Base-by-base conservation (phyloP, 2,888 invertebrate genomes). In the Quadroppia sp. region DNA sequence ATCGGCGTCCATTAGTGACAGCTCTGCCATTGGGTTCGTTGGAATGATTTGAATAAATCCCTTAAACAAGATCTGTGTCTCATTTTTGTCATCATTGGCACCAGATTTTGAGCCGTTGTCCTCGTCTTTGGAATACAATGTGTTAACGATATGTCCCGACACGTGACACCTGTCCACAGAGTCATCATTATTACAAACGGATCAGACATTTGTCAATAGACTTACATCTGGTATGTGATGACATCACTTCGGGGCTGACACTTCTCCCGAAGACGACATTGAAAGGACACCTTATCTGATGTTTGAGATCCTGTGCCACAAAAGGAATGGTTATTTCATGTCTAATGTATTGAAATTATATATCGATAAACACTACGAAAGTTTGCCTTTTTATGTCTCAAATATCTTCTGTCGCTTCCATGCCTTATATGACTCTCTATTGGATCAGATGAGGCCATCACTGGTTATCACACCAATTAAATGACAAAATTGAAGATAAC, bases 1-100 rank as follows among this genome's bases (percentile, higher is more conserved):
- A 71, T 77, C 78, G 45, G 76, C 74, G 67, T 78, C 78, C 36
- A 75, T 28, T 15, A 77, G 70, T 9, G 77, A 78, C 20, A 79
- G 72, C 67, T 79, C 77, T 64, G 59, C 75, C 42, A 75, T 76
- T 20, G 77, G 77, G 56, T 64, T 74, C 2, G 77, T 48, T 73
- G 76, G 74, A 56, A 77, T 75, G 67, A 77, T 50, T 72, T 76
- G 72, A 20, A 78, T 75, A 72, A 77, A 77, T 25, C 76, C 75
- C 36, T 77, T 77, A 36, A 78, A 75, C 56, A 77, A 70, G 32
- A 69, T 72, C 13, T 59, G 70, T 2, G 6, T 23, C 4, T 56
- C 53, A 6, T 1, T 15, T 40, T 30, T 59, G 61, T 45, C 56
- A 6, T 71, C 48, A 36, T 71, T 30, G 20, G 23, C 20, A 36